Percentiles rank a stretch among this genome's conserved stretches.
These are phyloP conservation scores for Leiothrix lutea DNA, from an alignment of 2,113 vertebrate species.

Conservation along the genomic window DNA sequence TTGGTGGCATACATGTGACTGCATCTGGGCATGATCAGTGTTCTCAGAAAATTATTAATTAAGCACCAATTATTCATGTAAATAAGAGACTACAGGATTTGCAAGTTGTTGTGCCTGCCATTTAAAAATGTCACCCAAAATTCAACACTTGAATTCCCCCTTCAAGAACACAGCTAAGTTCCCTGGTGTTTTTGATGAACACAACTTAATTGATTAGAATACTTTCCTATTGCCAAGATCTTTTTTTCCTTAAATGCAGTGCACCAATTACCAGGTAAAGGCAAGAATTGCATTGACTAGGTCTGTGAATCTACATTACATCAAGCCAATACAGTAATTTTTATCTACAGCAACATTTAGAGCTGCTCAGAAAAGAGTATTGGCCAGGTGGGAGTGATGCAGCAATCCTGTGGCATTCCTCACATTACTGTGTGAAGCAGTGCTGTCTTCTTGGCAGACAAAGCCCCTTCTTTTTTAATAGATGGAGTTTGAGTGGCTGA, in stretches of 20 bases:
- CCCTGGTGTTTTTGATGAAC: slow-evolving; percentile 3
- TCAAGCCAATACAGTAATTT: not conserved
- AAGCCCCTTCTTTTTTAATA: not conserved
- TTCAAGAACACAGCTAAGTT: not conserved
- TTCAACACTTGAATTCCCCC: not conserved
- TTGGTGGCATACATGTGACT: not conserved
- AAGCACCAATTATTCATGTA: not conserved
- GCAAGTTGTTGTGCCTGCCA: not conserved
- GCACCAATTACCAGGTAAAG: not conserved
- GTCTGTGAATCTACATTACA: not conserved
- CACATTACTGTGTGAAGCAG: not conserved
- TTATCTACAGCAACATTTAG: not conserved
- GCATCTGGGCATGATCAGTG: not conserved
- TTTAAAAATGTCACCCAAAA: slow-evolving; percentile 12
- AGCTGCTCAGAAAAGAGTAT: not conserved
- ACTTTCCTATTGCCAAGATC: not conserved
- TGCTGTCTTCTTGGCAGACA: not conserved
- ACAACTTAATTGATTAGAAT: not conserved
- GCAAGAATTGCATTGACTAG: not conserved
- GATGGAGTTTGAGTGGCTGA: not conserved
- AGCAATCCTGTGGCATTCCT: not conserved
- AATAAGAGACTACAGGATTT: not conserved
- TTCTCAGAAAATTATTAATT: not conserved
- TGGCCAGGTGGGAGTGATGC: not conserved
- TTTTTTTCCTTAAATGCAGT: not conserved